Conservation (phyloP, 2,797 vertebrate species). For the Phataginus tetradactyla region DNA sequence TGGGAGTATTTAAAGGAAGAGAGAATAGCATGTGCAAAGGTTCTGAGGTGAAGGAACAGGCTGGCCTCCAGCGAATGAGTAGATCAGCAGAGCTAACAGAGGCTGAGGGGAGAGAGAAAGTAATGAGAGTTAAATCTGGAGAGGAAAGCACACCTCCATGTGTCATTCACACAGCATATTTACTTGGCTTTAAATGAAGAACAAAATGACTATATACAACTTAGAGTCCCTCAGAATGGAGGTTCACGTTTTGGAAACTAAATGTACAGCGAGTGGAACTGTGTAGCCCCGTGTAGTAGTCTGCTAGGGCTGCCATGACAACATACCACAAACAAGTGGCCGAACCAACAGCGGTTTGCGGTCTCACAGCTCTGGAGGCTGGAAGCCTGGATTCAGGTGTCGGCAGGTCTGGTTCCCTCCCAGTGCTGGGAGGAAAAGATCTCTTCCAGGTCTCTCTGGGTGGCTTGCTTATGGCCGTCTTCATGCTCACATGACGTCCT, state of each 20-base stretch:
- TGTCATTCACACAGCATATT: background rate
- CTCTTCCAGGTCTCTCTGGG: background rate
- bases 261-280: background rate
- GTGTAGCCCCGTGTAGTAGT: background rate
- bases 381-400: background rate
- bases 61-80: conserved; percentile 21
- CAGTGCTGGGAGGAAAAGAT: background rate
- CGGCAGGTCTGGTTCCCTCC: background rate
- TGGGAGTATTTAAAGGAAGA: background rate
- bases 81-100: background rate
- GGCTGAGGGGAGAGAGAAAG: background rate
- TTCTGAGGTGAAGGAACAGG: background rate
- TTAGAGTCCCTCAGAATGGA: background rate
- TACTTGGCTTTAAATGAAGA: background rate
- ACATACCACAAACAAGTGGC: background rate
- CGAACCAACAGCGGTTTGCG: background rate
- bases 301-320: background rate
- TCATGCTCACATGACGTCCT: background rate
- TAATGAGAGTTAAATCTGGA: background rate
- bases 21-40: background rate
- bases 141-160: background rate
- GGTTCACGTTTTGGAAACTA: background rate
- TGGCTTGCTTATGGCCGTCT: background rate
- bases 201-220: background rate
- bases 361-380: background rate